These are phyloP conservation scores for Mercenaria mercenaria DNA, from an alignment of 1,140 invertebrate species.

Conservation along the genomic window DNA sequence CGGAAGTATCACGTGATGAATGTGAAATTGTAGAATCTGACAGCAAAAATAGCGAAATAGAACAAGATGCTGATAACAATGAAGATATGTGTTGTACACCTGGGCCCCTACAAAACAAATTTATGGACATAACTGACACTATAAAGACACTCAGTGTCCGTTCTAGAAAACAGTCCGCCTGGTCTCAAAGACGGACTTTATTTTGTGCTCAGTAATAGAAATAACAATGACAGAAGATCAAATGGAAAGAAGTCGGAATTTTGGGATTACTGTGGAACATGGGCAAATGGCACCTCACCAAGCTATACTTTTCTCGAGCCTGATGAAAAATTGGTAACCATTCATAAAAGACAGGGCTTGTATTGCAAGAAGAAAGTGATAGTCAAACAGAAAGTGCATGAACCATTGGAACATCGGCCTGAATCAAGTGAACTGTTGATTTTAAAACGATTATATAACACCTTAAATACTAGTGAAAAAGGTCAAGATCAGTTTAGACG, in stretches of 20 bases:
- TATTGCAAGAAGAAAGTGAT: not conserved
- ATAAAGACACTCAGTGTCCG: not conserved
- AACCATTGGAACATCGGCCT: not conserved
- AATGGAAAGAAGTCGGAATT: conserved; percentile 31
- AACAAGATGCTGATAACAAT: no score
- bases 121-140: conserved; percentile 10
- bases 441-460: conserved; percentile 15
- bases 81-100: no score
- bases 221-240: no score
- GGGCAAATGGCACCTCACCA: not conserved
- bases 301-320: not conserved
- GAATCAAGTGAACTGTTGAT: not conserved
- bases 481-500: not conserved
- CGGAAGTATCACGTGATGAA: no score
- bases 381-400: not conserved
- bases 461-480: not conserved
- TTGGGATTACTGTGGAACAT: conserved; percentile 19
- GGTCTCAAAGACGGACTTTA: conserved; percentile 8
- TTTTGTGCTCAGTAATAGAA: conserved; percentile 11
- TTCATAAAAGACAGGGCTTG: no score
- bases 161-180: not conserved
- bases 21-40: no score
- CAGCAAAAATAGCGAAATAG: no score
- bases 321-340: not conserved
- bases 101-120: no score